phyloP scores from a whole-genome alignment of 2,888 invertebrate genomes.

The Tetanocera ferruginea region DNA sequence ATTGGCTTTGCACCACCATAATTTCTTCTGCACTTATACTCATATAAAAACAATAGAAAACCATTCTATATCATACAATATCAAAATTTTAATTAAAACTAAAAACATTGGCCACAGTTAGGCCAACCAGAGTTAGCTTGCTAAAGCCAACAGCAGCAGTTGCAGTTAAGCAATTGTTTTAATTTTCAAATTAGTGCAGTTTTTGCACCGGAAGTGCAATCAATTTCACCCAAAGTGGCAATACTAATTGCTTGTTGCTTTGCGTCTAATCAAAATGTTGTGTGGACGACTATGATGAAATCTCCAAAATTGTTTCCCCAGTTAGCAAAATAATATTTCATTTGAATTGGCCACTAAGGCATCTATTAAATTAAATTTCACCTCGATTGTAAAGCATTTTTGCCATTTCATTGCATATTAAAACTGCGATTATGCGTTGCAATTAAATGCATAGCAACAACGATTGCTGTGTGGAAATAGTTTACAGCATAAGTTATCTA shows the following conservation, averaged over 20 bases:
- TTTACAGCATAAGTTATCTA: slow-evolving; percentile 3
- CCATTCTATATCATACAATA: not conserved
- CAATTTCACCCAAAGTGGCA: slow-evolving; percentile 37
- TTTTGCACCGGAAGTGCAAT: slow-evolving; percentile 35
- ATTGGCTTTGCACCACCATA: too few species aligned
- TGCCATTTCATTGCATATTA: slow-evolving; percentile 17
- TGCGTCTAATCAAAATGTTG: slow-evolving; percentile 31
- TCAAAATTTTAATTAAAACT: slow-evolving; percentile 56
- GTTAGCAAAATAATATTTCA: slow-evolving; percentile 32
- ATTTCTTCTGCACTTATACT: too few species aligned
- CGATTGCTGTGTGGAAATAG: not conserved
- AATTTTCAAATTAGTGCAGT: slow-evolving; percentile 40
- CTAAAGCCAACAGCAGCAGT: not conserved
- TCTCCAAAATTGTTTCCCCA: not conserved
- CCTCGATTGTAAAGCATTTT: not conserved
- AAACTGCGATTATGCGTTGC: slow-evolving; percentile 1
- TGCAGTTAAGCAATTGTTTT: slow-evolving; percentile 28
- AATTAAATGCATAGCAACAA: not conserved
- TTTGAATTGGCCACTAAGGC: slow-evolving; percentile 9
- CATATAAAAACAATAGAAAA: too few species aligned
- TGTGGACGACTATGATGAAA: not conserved
- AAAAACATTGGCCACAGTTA: not conserved
- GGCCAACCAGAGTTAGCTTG: not conserved
- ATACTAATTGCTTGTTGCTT: slow-evolving; percentile 40
- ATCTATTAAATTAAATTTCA: slow-evolving; percentile 35